Conservation (phyloP, 2,888 invertebrate genomes). For the Lithodes maja region DNA sequence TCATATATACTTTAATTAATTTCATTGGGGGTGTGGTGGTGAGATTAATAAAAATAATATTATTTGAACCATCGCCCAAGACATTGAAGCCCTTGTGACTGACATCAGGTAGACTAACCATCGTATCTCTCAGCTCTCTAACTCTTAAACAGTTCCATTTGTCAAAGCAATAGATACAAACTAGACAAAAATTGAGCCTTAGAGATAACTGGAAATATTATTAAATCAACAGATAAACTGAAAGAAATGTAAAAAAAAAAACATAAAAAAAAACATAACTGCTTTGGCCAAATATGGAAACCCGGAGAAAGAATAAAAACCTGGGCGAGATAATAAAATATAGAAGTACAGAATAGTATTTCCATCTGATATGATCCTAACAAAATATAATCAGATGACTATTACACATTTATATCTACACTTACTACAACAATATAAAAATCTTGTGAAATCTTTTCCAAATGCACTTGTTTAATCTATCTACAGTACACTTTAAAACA, state of each 20-base stretch:
- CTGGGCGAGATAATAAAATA: neutral
- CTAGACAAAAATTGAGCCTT: constrained; percentile 20
- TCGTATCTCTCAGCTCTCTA: no score
- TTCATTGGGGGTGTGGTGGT: no score
- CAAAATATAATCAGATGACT: neutral
- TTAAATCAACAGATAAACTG: constrained; percentile 19
- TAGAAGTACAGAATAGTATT: neutral
- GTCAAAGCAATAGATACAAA: constrained; percentile 9
- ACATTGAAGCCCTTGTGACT: no score
- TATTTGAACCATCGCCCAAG: no score
- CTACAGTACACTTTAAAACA: constrained; percentile 47
- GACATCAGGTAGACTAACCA: no score
- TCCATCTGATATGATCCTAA: constrained; percentile 2
- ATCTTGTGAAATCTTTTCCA: constrained; percentile 55
- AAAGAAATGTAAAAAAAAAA: constrained; percentile 17
- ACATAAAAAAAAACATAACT: neutral
- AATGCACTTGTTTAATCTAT: constrained; percentile 33
- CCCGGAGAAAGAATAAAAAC: constrained; percentile 30
- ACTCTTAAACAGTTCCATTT: neutral
- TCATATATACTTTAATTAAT: no score
- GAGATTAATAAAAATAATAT: no score
- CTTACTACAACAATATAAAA: constrained; percentile 45
- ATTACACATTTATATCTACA: constrained; percentile 2
- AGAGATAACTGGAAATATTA: constrained; percentile 43
- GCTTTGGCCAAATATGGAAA: constrained; percentile 3